Evolutionary conservation across 2,888 invertebrate genomes (phyloP), one percentile per base, ranked within the genome.

Genomic region (Platerodrilus igneus): DNA sequence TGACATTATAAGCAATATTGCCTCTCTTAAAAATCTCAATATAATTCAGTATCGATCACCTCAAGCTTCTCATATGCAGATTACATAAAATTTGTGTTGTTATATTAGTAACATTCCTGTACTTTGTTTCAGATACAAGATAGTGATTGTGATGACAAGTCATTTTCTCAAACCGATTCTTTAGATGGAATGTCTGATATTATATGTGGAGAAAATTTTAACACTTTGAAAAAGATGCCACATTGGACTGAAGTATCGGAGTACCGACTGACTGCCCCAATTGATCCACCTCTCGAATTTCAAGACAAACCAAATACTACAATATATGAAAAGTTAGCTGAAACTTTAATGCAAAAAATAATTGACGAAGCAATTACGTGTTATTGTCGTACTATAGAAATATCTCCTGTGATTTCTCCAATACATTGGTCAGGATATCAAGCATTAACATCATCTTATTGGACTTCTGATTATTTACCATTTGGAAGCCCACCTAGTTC

Each of bases 281-380:
- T 89, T 50, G 86, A 87, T 59, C 90, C 90, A 45, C 90, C 90
- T 9, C 83, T 81, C 9, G 86, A 90, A 63, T 90, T 89, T 69
- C 89, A 88, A 71, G 86, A 78, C 54, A 73, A 72, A 52, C 74
- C 75, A 7, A 53, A 53, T 35, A 15, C 69, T 62, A 31, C 66
- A 59, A n/a, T 67, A 60, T 6, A 48, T 32, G 47, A 73, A 17
- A 66, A 68, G 41, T 70, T 71, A 52, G 71, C 73, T 15, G 66
- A 71, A 23, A 64, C 60, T 51, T 54, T 76, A 29, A 67, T 74
- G 8, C 63, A 64, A 41, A 64, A 68, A 22, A 65, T 75, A 33
- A 58, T 76, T 10, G 69, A 69, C 35, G 73, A 72, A 46, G 75
- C 37, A 22, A 41, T 46, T 36, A 28, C 20, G 8, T 28, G 31